Evolutionary conservation across 2,888 invertebrate genomes (phyloP), one percentile per base, ranked within the genome.

Genomic region (Ophion ventricosus): DNA sequence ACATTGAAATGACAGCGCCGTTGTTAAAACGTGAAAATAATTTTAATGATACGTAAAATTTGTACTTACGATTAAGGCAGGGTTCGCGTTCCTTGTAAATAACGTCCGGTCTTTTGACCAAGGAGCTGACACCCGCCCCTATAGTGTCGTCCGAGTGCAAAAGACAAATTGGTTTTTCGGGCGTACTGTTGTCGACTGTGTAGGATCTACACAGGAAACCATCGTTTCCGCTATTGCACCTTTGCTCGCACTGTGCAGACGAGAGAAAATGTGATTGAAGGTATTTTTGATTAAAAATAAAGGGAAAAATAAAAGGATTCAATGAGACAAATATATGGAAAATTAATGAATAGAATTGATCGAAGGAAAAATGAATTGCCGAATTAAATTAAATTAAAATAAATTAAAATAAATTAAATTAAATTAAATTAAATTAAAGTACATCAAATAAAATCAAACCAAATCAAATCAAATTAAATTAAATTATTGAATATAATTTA

Each of bases 131-230:
- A 80, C 97, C 97, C 69, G 96, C 95, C n/a, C 97, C 96, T 88
- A 96, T 95, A 75, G 96, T 96, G 92, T 98, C 97, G 93, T 97
- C 97, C 83, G 97, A 96, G 93, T 97, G 97, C 67, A 98, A 94
- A 85, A 96, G 95, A 89, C 97, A 97, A 35, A 82, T 82, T 83
- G 94, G 88, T 61, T 87, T 83, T 20, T 85, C 77, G 1, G 66
- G 80, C 80, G 91, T 91, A 88, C 83, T 86, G 78, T 91, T 89
- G 43, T 91, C 88, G 66, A 92, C 87, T 1, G 96, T 96, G 90
- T 96, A 97, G 4, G 96, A 97, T 84, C 96, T 95, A 89, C 97
- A 97, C 86, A 96, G 95, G 91, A 97, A 97, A 54, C 92, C 93
- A 40, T 94, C 94, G 11, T 93, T 92, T 87, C 95, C 95, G 17